Percentiles rank a stretch among this genome's conserved stretches.
phyloP scores from a whole-genome alignment of 2,797 vertebrate genomes.

The Enteromius treurensis region DNA sequence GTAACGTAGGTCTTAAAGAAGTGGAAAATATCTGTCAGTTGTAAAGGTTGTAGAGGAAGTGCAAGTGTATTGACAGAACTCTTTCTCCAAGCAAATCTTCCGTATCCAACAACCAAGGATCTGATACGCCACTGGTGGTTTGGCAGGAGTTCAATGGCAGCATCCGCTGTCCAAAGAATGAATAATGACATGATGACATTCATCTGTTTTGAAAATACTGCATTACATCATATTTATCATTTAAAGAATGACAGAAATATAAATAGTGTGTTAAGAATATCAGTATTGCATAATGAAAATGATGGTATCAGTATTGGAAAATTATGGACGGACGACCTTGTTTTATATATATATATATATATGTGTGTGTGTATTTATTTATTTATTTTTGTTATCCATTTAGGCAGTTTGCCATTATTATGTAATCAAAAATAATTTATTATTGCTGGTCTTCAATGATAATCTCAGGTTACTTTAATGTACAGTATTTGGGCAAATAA shows the following conservation, averaged over 20 bases:
- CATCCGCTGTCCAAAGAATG: neutral
- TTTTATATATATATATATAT: too few species aligned
- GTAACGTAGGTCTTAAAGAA: neutral
- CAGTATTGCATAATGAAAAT: neutral
- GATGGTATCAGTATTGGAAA: too few species aligned
- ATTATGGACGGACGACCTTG: too few species aligned
- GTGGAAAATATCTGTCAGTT: neutral
- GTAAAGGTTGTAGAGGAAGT: slow-evolving; percentile 12
- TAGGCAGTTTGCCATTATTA: too few species aligned
- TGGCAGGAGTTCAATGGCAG: neutral
- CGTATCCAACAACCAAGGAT: slow-evolving; percentile 1
- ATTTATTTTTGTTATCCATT: too few species aligned
- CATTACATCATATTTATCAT: neutral
- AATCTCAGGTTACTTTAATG: too few species aligned
- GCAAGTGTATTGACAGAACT: slow-evolving; percentile 21
- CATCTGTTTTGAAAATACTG: neutral
- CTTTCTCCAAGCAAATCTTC: slow-evolving; percentile 33
- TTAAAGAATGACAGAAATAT: neutral
- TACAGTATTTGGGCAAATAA: too few species aligned
- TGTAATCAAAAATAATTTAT: too few species aligned
- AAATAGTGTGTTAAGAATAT: neutral
- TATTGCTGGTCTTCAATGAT: too few species aligned
- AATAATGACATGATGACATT: neutral
- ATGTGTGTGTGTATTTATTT: too few species aligned
- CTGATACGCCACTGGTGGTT: neutral